phyloP scores from a whole-genome alignment of 2,888 invertebrate genomes.

The Drosophila cracens region DNA sequence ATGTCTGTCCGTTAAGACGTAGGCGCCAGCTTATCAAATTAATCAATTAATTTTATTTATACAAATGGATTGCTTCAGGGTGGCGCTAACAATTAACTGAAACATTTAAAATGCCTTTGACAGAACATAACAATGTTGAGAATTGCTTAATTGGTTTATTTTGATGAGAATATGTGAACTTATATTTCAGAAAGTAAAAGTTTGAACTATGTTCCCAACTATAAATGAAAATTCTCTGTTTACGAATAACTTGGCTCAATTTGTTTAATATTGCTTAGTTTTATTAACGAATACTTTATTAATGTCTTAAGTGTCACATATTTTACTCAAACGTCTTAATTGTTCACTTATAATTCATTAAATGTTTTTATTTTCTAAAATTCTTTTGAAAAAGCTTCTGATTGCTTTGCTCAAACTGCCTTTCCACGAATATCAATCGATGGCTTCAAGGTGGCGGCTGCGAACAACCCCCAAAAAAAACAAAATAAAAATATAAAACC shows the following conservation, averaged over 20 bases:
- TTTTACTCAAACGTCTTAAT: background rate
- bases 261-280: background rate
- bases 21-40: constrained; percentile 28
- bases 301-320: background rate
- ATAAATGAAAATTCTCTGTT: background rate
- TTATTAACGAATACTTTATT: background rate
- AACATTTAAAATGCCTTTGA: background rate
- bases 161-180: background rate
- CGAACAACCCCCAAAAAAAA: constrained; percentile 29
- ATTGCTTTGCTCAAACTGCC: constrained; percentile 11
- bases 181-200: background rate
- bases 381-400: constrained; percentile 29
- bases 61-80: background rate
- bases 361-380: constrained; percentile 1
- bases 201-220: background rate
- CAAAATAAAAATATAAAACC: background rate
- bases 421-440: constrained; percentile 66
- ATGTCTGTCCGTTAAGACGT: constrained; percentile 21
- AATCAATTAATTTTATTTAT: constrained; percentile 27
- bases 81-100: constrained; percentile 13
- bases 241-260: background rate
- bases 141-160: background rate
- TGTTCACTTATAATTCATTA: background rate
- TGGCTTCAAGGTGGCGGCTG: constrained; percentile 53
- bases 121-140: background rate